These are phyloP conservation scores for Malthinus flaveolus DNA, from an alignment of 2,888 invertebrate genomes.

Conservation along the genomic window DNA sequence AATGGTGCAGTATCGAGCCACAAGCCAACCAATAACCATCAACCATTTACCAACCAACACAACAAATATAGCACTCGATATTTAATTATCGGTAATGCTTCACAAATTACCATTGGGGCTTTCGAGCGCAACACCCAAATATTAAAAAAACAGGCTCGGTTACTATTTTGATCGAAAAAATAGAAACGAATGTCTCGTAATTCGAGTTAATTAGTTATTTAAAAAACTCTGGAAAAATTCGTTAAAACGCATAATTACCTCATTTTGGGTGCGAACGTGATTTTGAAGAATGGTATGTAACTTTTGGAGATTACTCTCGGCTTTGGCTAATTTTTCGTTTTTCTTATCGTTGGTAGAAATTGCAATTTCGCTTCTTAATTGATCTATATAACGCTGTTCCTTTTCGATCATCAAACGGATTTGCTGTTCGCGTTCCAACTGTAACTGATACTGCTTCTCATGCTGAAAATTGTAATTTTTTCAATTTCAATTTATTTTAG, in stretches of 20 bases:
- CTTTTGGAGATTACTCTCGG: conserved; percentile 63
- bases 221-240: background rate
- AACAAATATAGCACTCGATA: conserved; percentile 14
- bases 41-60: conserved; percentile 30
- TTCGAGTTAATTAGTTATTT: background rate
- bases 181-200: background rate
- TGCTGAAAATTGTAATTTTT: conserved; percentile 59
- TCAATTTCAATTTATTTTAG: conserved; percentile 9
- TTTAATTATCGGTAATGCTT: conserved; percentile 4
- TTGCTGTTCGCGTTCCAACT: conserved; percentile 81
- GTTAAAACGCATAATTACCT: conserved; percentile 39
- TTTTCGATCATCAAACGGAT: conserved; percentile 88
- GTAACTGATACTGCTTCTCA: conserved; percentile 83
- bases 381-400: conserved; percentile 80
- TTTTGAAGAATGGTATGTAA: conserved; percentile 61
- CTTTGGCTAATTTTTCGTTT: conserved; percentile 60
- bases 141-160: too few species aligned
- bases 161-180: background rate
- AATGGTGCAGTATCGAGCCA: conserved; percentile 26
- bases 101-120: background rate
- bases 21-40: conserved; percentile 28
- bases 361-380: conserved; percentile 70
- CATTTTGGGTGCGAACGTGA: conserved; percentile 43
- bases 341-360: conserved; percentile 54
- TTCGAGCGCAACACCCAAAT: too few species aligned